A percentile compares a stretch with the other conserved stretches of the same genome.
phyloP scores from a whole-genome alignment of 2,797 vertebrate species.

The Podarcis lilfordi region DNA sequence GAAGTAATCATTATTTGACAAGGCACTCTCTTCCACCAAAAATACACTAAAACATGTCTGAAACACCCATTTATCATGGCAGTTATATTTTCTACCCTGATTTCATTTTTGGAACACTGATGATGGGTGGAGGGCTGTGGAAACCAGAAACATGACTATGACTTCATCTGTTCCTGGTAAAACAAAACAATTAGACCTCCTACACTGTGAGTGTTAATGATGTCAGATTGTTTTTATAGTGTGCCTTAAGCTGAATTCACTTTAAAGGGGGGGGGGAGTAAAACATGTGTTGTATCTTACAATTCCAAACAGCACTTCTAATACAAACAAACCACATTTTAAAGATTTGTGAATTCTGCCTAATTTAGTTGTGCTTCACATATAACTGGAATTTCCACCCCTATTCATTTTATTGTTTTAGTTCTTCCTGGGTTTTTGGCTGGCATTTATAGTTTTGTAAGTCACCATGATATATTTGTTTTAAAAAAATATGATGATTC shows the following conservation, averaged over 20 bases:
- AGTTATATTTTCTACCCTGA: slow-evolving; percentile 43
- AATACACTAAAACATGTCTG: slow-evolving; percentile 9
- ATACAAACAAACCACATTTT: not conserved
- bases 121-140: slow-evolving; percentile 58
- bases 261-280: not conserved
- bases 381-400: not conserved
- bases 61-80: slow-evolving; percentile 44
- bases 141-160: slow-evolving; percentile 55
- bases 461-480: not conserved
- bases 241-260: not conserved
- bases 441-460: not conserved
- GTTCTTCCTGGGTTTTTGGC: not conserved
- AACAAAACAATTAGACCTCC: slow-evolving; percentile 51
- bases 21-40: slow-evolving; percentile 42
- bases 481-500: not conserved
- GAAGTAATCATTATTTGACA: slow-evolving; percentile 52
- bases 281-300: not conserved
- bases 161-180: slow-evolving; percentile 54
- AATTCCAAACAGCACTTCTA: not conserved
- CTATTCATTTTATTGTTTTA: not conserved
- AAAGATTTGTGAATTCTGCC: not conserved
- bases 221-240: not conserved
- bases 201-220: slow-evolving; percentile 25
- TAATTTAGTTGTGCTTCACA: not conserved
- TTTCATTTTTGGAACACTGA: slow-evolving; percentile 67